Evolutionary conservation across 2,797 vertebrate species (phyloP).

Genomic region (Benthosema pterotum): DNA sequence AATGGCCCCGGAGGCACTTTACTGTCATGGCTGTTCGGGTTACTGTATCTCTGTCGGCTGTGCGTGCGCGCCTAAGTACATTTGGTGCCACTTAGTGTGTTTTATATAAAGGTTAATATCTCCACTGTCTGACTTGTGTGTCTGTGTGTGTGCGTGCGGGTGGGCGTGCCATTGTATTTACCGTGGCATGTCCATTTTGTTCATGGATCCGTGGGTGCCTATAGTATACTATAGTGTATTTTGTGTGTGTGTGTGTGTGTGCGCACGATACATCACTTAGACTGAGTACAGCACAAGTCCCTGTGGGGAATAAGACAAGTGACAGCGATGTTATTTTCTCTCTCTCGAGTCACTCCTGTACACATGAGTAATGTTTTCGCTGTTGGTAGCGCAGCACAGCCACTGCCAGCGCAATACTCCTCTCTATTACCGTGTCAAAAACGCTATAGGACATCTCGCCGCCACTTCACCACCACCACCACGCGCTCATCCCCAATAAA

Average conservation of each 20-base stretch:
- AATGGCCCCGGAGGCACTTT: slow-evolving; percentile 39
- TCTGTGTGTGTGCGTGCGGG: slow-evolving; percentile 18
- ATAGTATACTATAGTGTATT: neutral
- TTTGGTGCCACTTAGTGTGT: neutral
- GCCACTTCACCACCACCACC: no score
- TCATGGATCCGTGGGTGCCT: no score
- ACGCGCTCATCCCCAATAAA: no score
- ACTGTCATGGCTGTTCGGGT: slow-evolving; percentile 47
- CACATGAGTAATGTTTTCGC: neutral
- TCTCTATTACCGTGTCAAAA: no score
- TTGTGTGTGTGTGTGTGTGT: slow-evolving; percentile 12
- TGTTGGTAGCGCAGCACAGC: no score
- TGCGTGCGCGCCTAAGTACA: neutral
- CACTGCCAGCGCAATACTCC: no score
- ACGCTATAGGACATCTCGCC: no score
- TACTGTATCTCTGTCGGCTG: slow-evolving; percentile 6
- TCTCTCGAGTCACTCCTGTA: slow-evolving; percentile 19
- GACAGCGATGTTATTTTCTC: slow-evolving; percentile 15
- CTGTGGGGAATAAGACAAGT: slow-evolving; percentile 26
- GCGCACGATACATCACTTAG: slow-evolving; percentile 30
- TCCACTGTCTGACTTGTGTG: slow-evolving; percentile 15
- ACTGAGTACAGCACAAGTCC: slow-evolving; percentile 29
- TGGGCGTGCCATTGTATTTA: slow-evolving; percentile 23
- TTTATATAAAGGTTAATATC: neutral
- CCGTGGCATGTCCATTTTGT: slow-evolving; percentile 8